Evolutionary conservation across 1,140 invertebrate species (phyloP), one percentile per base, ranked within the genome.

Genomic region (Pseudomyrmex gracilis): DNA sequence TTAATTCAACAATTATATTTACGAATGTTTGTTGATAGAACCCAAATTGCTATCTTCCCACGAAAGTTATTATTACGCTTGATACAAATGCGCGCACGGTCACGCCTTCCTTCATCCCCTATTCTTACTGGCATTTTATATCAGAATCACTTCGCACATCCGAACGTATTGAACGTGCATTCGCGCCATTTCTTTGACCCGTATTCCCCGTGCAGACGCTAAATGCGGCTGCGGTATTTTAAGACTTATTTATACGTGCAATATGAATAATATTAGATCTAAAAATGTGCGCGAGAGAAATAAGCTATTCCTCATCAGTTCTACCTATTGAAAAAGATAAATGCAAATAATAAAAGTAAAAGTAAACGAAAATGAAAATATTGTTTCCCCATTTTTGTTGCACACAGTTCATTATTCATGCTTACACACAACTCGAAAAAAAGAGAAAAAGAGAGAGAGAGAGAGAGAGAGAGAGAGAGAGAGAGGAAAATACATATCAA

Each of bases 181-280:
- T 74, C 73, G 58, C 58, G 24, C 51, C 51, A 74, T 63, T 74
- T 74, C 57, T 74, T 63, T 74, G 73, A 63, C 58, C 61, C 58
- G 73, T 47, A 64, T 74, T 74, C 45, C 24, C n/a, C 15, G 43
- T 24, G 4, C 22, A 22, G 24, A 5, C 10, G 58, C 73, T 74
- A 74, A 74, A 74, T 74, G 45, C 15, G 20, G 20, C 57, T 24
- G 15, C 45, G 47, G 61, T 58, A 49, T 63, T 63, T 43, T 8
- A 15, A 63, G 20, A 7, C 63, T 74, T 74, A 74, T 74, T 74
- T 74, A 63, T 74, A n/a, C n/a, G 5, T 34, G 43, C 45, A 74
- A 74, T 63, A 24, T 74, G 15, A 74, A 74, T 74, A 74, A n/a
- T 22, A 45, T 73, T 63, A 74, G 5, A 61, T 61, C 9, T 61